Conservation (phyloP, 2,888 invertebrate species). For the Baronia brevicornis region DNA sequence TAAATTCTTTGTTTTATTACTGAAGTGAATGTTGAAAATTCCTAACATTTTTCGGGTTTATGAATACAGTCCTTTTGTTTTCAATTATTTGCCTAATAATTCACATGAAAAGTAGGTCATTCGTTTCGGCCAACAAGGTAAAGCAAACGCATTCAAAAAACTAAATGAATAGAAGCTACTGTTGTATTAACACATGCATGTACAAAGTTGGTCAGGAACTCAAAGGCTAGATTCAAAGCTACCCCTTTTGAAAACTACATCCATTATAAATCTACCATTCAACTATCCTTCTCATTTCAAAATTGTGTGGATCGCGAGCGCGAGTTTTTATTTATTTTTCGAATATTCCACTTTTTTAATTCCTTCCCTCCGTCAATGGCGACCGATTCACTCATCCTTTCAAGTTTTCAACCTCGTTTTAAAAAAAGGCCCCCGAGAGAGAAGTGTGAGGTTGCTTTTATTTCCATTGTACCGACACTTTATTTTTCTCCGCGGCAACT, state of each 20-base stretch:
- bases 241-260: constrained; percentile 22
- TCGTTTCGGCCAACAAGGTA: constrained; percentile 7
- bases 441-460: constrained; percentile 34
- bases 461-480: constrained; percentile 38
- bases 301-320: constrained; percentile 33
- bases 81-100: too few relatives aligned
- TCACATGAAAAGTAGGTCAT: constrained; percentile 11
- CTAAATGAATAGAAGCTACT: constrained; percentile 13
- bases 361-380: constrained; percentile 26
- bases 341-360: constrained; percentile 23
- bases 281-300: constrained; percentile 41
- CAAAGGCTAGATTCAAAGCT: constrained; percentile 22
- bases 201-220: too few relatives aligned
- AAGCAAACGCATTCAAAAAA: constrained; percentile 8
- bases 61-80: too few relatives aligned
- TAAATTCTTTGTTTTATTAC: background rate
- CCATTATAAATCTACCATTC: constrained; percentile 33
- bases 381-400: constrained; percentile 23
- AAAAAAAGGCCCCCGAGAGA: constrained; percentile 29
- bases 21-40: too few relatives aligned
- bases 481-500: constrained; percentile 38
- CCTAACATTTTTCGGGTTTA: too few relatives aligned
- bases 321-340: constrained; percentile 20
- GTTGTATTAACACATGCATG: too few relatives aligned
- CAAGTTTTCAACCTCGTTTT: constrained; percentile 21